These are phyloP conservation scores for Aphodius granarius DNA, from an alignment of 2,888 invertebrate species.

Conservation along the genomic window DNA sequence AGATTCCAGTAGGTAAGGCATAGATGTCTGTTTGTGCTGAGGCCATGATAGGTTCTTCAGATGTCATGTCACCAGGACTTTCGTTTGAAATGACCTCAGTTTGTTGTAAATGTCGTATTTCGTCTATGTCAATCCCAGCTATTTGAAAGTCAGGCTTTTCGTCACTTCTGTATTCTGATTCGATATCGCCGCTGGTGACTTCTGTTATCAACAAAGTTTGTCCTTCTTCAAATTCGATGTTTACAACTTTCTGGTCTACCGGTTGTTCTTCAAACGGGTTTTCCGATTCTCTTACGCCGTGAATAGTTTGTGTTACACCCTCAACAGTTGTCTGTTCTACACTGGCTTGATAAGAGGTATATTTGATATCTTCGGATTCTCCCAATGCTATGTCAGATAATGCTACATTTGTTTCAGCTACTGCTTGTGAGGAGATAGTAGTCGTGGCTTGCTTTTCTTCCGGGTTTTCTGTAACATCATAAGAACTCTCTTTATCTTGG, in stretches of 20 bases:
- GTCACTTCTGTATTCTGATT: conserved; percentile 45
- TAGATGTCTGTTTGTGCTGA: conserved; percentile 48
- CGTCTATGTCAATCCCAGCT: conserved; percentile 48
- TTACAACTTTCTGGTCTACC: conserved; percentile 51
- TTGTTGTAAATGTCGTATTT: conserved; percentile 56
- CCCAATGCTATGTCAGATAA: conserved; percentile 46
- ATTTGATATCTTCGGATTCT: conserved; percentile 41
- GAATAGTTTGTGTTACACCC: conserved; percentile 52
- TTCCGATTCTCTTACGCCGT: conserved; percentile 51
- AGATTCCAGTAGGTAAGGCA: conserved; percentile 50
- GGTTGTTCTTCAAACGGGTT: conserved; percentile 49
- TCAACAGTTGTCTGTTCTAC: conserved; percentile 55
- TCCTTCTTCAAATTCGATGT: conserved; percentile 51
- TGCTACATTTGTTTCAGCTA: conserved; percentile 54
- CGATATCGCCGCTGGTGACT: conserved; percentile 56
- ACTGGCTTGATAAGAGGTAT: conserved; percentile 50
- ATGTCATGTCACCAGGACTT: conserved; percentile 48
- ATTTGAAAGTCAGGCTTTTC: conserved; percentile 46
- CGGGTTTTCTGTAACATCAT: conserved; percentile 41
- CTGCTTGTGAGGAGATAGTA: conserved; percentile 47
- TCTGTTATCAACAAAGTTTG: conserved; percentile 56
- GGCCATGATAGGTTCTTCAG: conserved; percentile 43
- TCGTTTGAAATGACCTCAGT: conserved; percentile 54
- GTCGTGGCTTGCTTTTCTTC: conserved; percentile 48
- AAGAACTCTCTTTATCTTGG: conserved; percentile 56